These are phyloP conservation scores for Podarcis muralis DNA, from an alignment of 2,113 vertebrate genomes.

Conservation along the genomic window DNA sequence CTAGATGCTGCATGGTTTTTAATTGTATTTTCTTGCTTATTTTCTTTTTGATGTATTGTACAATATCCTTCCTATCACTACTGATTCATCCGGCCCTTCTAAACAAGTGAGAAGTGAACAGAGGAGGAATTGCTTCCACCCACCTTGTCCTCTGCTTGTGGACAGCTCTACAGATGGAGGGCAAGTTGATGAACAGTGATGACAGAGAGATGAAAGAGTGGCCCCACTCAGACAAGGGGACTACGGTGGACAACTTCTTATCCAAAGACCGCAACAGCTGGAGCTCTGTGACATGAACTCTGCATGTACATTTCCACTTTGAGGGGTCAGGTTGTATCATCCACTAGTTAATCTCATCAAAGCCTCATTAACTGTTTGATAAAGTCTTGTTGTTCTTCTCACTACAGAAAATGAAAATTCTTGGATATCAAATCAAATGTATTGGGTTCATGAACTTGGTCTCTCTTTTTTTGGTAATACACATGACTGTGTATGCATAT, in stretches of 20 bases:
- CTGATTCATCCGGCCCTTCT: background rate
- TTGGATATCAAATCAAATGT: slow-evolving; percentile 21
- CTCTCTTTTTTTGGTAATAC: slow-evolving; percentile 11
- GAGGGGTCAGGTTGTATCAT: background rate
- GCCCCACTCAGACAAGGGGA: background rate
- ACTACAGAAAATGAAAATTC: slow-evolving; percentile 29
- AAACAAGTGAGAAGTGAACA: background rate
- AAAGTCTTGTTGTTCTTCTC: background rate
- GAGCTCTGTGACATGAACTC: background rate
- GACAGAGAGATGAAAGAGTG: background rate
- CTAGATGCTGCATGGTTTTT: no score
- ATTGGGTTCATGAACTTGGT: slow-evolving; percentile 39
- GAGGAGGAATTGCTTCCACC: background rate
- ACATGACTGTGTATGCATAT: background rate
- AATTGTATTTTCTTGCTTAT: no score
- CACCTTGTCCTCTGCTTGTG: background rate
- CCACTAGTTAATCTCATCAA: slow-evolving; percentile 1
- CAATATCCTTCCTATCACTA: background rate
- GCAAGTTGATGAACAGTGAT: background rate
- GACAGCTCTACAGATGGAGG: background rate
- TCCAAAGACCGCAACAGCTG: no score
- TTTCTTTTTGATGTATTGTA: no score
- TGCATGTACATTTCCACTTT: background rate
- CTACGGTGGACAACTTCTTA: background rate
- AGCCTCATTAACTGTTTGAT: background rate